Evolutionary conservation across 2,797 vertebrate genomes (phyloP), one percentile per base, ranked within the genome.

Genomic region (Crax fasciolata): DNA sequence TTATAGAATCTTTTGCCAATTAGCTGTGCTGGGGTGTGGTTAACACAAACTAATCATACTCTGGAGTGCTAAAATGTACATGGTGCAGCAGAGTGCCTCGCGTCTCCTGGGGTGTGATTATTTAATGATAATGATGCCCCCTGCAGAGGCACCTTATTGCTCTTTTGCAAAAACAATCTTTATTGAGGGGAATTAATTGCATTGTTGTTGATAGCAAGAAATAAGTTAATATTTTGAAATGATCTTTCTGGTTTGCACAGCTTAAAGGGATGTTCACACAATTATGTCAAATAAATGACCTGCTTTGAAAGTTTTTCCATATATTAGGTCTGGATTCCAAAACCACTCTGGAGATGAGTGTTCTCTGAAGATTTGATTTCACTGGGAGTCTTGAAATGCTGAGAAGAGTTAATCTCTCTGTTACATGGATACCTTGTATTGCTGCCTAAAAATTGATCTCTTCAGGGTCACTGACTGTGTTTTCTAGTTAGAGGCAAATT

Each of bases 131-230:
- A 98, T 94, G 97, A 97, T 38, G 61, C 97, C 96, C 94, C 97
- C 97, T 91, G 96, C 97, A 95, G 97, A 97, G 97, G 91, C 96
- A 96, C 97, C 97, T 98, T 97, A 97, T 97, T 97, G 97, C 96
- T 97, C 97, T 97, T 96, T 97, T 93, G 89, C 93, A 96, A 97
- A 97, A 97, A 96, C 96, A 92, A 91, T 97, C 96, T 97, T 97
- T 96, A 97, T 95, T 19, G 74, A 93, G 96, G 97, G 97, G 97
- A 97, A 98, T 97, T 97, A 98, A 97, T 97, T 97, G 98, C 96
- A 97, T 97, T 97, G 97, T 93, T 97, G 97, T 96, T 96, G 96
- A 96, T 97, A 94, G 93, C 90, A 97, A 97, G 95, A 98, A 97
- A 97, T 92, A 96, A 96, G 97, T 95, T 96, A 97, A 95, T 97